Conservation (phyloP, 2,888 invertebrate genomes). For the Lampropteryx suffumata region DNA sequence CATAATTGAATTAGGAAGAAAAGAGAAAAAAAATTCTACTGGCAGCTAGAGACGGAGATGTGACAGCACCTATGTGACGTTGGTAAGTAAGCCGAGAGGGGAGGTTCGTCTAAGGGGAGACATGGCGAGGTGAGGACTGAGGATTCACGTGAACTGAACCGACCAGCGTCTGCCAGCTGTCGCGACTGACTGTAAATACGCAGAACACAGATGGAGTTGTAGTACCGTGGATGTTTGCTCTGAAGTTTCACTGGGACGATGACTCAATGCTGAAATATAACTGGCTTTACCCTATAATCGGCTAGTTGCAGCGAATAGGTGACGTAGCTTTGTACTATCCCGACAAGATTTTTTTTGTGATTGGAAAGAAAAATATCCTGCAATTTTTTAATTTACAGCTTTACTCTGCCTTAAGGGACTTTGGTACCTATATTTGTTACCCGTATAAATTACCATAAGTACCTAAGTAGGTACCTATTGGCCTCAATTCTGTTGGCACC, state of each 20-base stretch:
- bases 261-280: too few relatives aligned
- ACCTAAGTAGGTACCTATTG: too few relatives aligned
- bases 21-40: slow-evolving; percentile 4
- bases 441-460: too few relatives aligned
- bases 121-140: slow-evolving; percentile 54
- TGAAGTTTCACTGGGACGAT: slow-evolving; percentile 2
- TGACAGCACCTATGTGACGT: slow-evolving; percentile 67
- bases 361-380: too few relatives aligned
- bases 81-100: slow-evolving; percentile 57
- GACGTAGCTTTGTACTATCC: too few relatives aligned
- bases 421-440: too few relatives aligned
- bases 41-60: not conserved
- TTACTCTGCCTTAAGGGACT: too few relatives aligned
- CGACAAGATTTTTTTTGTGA: too few relatives aligned
- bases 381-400: too few relatives aligned
- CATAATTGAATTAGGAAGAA: not conserved
- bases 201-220: slow-evolving; percentile 1
- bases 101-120: slow-evolving; percentile 42
- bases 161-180: slow-evolving; percentile 17
- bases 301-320: too few relatives aligned
- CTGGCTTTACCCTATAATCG: too few relatives aligned
- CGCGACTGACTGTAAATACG: slow-evolving; percentile 35
- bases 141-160: slow-evolving; percentile 35
- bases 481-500: too few relatives aligned
- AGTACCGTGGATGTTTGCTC: not conserved